A percentile compares a stretch with the other conserved stretches of the same genome.
Evolutionary conservation across 2,797 vertebrate species (phyloP).

Genomic region (Florisuga fusca): DNA sequence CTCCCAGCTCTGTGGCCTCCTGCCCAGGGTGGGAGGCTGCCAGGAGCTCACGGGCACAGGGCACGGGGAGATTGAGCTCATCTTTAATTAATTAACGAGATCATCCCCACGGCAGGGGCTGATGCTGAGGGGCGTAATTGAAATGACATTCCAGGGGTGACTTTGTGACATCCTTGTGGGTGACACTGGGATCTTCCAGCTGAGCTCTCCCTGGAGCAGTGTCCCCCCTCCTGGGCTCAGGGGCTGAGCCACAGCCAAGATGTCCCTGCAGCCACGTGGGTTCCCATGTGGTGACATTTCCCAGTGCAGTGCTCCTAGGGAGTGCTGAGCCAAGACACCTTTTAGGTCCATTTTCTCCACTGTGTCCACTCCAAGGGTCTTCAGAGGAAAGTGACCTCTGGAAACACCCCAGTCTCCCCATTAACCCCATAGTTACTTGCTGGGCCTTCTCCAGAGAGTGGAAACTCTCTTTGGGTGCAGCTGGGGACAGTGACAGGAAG

Average conservation of each 20-base stretch:
- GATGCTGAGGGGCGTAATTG: constrained; percentile 17
- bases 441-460: not conserved
- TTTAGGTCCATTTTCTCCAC: rapidly evolving
- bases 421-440: not conserved
- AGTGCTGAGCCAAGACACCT: rapidly evolving
- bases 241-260: not conserved
- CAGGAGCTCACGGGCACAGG: not conserved
- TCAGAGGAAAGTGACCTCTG: not conserved
- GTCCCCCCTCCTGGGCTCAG: not conserved
- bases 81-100: constrained; percentile 6
- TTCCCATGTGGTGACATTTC: rapidly evolving
- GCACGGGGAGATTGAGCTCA: not conserved
- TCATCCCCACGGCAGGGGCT: not conserved
- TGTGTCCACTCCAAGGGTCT: not conserved
- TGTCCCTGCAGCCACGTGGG: not conserved
- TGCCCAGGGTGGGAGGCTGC: not conserved
- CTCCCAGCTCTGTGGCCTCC: not conserved
- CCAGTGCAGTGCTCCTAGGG: rapidly evolving
- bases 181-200: not conserved
- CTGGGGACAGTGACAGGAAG: not conserved
- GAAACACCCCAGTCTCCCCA: not conserved
- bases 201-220: not conserved
- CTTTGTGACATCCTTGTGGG: constrained; percentile 13
- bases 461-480: not conserved
- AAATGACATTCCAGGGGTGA: constrained; percentile 5